Evolutionary conservation across 2,113 vertebrate species (phyloP).

Genomic region (Albula goreensis): DNA sequence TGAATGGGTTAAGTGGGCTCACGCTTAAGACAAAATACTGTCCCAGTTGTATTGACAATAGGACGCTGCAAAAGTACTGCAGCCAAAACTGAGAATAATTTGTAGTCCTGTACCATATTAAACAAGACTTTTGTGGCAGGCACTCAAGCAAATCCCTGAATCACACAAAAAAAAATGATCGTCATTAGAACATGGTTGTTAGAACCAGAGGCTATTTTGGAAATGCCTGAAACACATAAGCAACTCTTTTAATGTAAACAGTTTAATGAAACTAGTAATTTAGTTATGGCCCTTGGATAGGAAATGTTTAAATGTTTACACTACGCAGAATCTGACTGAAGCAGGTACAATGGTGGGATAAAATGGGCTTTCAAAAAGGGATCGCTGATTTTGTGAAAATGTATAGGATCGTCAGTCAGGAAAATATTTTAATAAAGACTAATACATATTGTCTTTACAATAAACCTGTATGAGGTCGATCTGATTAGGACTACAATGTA

Average conservation of each 20-base stretch:
- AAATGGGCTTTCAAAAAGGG: not conserved
- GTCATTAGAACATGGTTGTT: not conserved
- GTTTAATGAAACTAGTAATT: conserved; percentile 5
- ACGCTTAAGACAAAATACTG: not conserved
- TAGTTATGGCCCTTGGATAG: not conserved
- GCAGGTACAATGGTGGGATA: not conserved
- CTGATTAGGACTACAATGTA: not conserved
- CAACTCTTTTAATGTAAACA: not conserved
- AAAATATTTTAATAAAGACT: not conserved
- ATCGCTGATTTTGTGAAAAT: not conserved
- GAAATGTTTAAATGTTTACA: not conserved
- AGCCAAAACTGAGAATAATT: not conserved
- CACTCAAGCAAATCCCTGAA: not conserved
- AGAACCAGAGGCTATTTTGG: not conserved
- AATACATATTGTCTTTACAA: not conserved
- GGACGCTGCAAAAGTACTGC: not conserved
- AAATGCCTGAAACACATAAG: not conserved
- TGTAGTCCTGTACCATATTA: not conserved
- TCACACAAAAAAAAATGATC: not conserved
- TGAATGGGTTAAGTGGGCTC: not conserved
- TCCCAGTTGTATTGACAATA: not conserved
- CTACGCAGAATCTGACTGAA: not conserved
- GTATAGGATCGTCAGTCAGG: not conserved
- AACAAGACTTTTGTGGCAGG: not conserved
- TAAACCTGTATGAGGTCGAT: not conserved